phyloP scores from a whole-genome alignment of 2,113 vertebrate genomes.

The Tympanuchus pallidicinctus region DNA sequence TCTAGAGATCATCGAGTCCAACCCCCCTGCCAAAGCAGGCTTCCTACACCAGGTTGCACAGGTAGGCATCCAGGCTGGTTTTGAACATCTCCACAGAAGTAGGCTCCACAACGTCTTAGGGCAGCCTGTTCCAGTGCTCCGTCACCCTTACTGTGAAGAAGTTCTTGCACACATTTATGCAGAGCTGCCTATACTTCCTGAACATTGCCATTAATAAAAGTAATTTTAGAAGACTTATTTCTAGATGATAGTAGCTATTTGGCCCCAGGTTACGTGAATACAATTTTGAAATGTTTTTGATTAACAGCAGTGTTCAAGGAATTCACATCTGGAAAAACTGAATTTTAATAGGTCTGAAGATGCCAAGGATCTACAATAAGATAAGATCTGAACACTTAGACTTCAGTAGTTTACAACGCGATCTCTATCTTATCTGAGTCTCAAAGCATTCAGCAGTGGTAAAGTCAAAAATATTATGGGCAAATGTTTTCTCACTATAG shows the following conservation, averaged over 20 bases:
- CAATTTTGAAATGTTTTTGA: constrained; percentile 19
- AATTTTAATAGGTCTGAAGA: not conserved
- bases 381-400: not conserved
- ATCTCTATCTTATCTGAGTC: not conserved
- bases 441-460: not conserved
- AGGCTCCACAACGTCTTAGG: too few relatives aligned
- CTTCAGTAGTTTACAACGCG: not conserved
- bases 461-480: not conserved
- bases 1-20: too few relatives aligned
- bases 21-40: too few relatives aligned
- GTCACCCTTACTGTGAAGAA: too few relatives aligned
- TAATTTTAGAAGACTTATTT: constrained; percentile 1
- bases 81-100: too few relatives aligned
- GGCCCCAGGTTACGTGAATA: not conserved
- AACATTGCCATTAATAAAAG: constrained; percentile 20
- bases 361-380: not conserved
- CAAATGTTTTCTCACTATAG: not conserved
- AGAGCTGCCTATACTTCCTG: not conserved
- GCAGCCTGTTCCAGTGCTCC: too few relatives aligned
- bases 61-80: too few relatives aligned
- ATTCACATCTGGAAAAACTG: not conserved
- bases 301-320: not conserved
- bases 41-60: too few relatives aligned
- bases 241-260: not conserved
- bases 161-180: too few relatives aligned